Evolutionary conservation across 2,797 vertebrate genomes (phyloP).

Genomic region (Tokudaia tokunoshimensis): DNA sequence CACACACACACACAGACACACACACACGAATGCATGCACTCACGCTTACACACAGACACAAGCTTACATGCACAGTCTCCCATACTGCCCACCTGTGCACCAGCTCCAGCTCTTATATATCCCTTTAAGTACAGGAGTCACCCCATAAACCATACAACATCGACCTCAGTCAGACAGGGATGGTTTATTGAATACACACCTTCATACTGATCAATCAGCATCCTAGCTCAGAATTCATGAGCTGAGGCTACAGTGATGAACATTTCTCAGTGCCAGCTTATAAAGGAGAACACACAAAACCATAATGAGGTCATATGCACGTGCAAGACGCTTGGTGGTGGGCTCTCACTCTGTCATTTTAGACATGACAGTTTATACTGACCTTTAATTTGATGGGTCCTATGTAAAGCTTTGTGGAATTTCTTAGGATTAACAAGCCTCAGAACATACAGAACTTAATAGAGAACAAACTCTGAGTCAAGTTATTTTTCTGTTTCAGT

Average conservation of each 20-base stretch:
- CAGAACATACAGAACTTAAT: not conserved
- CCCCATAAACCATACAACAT: not conserved
- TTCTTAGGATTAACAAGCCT: not conserved
- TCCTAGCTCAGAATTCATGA: not conserved
- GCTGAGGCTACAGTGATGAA: no score
- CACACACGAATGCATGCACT: not conserved
- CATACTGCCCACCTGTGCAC: not conserved
- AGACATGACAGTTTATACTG: not conserved
- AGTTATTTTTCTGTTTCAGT: not conserved
- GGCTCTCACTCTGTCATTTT: not conserved
- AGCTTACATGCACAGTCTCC: not conserved
- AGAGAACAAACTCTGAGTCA: not conserved
- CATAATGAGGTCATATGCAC: not conserved
- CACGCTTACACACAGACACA: no score
- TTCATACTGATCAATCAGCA: not conserved
- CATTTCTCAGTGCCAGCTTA: no score
- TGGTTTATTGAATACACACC: not conserved
- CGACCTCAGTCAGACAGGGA: not conserved
- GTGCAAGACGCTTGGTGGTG: not conserved
- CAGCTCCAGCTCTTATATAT: not conserved
- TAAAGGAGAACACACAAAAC: no score
- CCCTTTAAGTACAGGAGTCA: not conserved
- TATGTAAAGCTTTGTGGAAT: not conserved
- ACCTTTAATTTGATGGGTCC: not conserved
- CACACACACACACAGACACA: not conserved